A percentile compares a stretch with the other conserved stretches of the same genome.
These are phyloP conservation scores for Rhinatrema bivittatum DNA, from an alignment of 2,797 vertebrate species.

Conservation along the genomic window DNA sequence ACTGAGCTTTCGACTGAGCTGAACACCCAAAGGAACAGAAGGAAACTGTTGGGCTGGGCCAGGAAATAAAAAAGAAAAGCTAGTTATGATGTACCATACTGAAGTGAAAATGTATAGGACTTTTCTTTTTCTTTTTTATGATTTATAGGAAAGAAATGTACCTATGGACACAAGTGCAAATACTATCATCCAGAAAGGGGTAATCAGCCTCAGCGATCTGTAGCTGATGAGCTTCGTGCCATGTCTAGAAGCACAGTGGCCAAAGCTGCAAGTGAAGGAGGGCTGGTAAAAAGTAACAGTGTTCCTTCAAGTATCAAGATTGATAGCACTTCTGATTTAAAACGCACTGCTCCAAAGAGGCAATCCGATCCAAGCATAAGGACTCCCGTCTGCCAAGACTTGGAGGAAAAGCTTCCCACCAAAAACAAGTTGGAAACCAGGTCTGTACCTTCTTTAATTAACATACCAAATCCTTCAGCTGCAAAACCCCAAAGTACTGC, in stretches of 20 bases:
- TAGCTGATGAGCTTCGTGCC: constrained; percentile 92
- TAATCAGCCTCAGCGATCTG: constrained; percentile 85
- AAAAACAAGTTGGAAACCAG: constrained; percentile 78
- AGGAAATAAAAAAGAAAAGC: too few relatives aligned
- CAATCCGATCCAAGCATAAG: constrained; percentile 86
- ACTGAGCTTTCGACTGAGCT: too few relatives aligned
- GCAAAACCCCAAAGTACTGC: constrained; percentile 70
- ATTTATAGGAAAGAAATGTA: constrained; percentile 88
- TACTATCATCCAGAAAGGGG: constrained; percentile 94
- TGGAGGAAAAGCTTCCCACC: constrained; percentile 85
- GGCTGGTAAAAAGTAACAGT: constrained; percentile 93
- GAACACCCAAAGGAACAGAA: too few relatives aligned
- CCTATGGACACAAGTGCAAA: constrained; percentile 97
- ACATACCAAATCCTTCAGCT: constrained; percentile 58
- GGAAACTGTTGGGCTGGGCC: too few relatives aligned
- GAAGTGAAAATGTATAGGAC: too few relatives aligned
- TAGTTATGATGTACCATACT: too few relatives aligned
- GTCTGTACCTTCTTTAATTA: constrained; percentile 69
- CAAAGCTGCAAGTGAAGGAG: constrained; percentile 72
- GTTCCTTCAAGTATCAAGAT: constrained; percentile 75
- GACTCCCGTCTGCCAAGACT: constrained; percentile 82
- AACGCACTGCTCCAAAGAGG: constrained; percentile 74
- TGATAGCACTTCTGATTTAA: constrained; percentile 58
- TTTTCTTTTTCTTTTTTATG: constrained; percentile 2
- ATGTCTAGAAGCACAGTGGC: constrained; percentile 80